Base-by-base conservation (phyloP, 2,113 vertebrate species). In the Hemiprocne comata region DNA sequence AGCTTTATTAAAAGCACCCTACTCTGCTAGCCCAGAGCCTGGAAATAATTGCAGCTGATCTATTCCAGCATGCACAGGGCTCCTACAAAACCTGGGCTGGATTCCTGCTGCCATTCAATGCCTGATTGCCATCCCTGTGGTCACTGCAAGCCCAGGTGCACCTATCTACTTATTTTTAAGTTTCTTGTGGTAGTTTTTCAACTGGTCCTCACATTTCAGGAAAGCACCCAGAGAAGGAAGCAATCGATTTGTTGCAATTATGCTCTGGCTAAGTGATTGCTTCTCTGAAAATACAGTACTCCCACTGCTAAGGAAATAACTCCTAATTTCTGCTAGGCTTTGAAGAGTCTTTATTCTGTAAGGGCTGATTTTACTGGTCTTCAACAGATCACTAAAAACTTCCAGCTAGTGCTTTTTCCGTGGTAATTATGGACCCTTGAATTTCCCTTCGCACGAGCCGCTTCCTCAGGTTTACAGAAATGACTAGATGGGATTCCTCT, bases 1-100 rank as follows among this genome's bases (percentile, higher is more conserved):
- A 70, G 80, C 73, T 94, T 86, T 93, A 95, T 96, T 94, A 96
- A 96, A 90, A 62, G 73, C 88, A 87, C 88, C 86, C 88, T 88
- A 81, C 91, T 96, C 90, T 82, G 92, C 73, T 93, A 34, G 0
- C 73, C 77, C 65, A 82, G 85, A 89, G 70, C 75, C 77, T 92
- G 91, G 89, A 95, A 78, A 92, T 93, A 94, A 95, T 93, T 92
- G 71, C 67, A 69, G 89, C 67, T 54, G 70, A 92, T 94, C 90
- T 95, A 81, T 80, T 90, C 79, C 90, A 93, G 72, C 78, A 33
- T 2, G 13, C 26, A 12, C 34, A 70, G 74, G 34, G n/a, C 66
- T 95, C 29, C 44, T 77, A 20, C 50, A 96, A 95, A 96, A 90
- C 66, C 87, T 71, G 91, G 77, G 55, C 67, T 93, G 90, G 95